Base-by-base conservation (phyloP, 2,888 invertebrate genomes). In the Pogonocherus hispidulus region DNA sequence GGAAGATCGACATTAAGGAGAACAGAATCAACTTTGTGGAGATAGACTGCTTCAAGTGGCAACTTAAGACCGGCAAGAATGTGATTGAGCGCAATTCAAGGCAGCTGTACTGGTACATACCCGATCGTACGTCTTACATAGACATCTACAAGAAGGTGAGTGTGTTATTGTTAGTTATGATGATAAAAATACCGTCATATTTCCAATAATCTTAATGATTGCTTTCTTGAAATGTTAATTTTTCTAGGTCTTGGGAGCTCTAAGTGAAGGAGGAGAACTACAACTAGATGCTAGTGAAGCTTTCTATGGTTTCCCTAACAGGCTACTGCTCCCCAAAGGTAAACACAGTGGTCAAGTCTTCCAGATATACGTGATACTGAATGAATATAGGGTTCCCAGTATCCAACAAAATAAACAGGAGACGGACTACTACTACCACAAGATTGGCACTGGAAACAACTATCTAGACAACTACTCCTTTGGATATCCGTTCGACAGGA, bases 401-500 rank as follows among this genome's bases (percentile, higher is more conserved):
- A 16, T 20, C 54, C 47, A 66, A 22, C 32, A 59, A 8, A 60
- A 14, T n/a, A 52, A 54, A 11, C 18, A 18, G 18, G 32, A 49
- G 11, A n/a, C 20, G 5, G 51, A 49, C 3, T 52, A 51, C 37
- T 62, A 62, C 37, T 62, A n/a, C 51, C 23, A 22, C 11, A 22
- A 47, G 3, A 37, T 62, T 14, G 62, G 62, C 8, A 62, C 51
- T 47, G 55, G 60, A 3, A 16, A 22, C 18, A 46, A 54, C 32
- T 74, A 66, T 62, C 19, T 91, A 49, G 93, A 93, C 82, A 88
- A 87, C 73, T 88, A 89, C 82, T 89, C 93, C 47, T 87, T 91
- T 78, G 93, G 92, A 62, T 94, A 90, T 87, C 94, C 94, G 70
- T 89, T 94, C 81, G 93, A 94, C 81, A 90, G 92, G 76, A 86